Evolutionary conservation across 2,113 vertebrate genomes (phyloP), one percentile per base, ranked within the genome.

Genomic region (Hiodon alosoides): DNA sequence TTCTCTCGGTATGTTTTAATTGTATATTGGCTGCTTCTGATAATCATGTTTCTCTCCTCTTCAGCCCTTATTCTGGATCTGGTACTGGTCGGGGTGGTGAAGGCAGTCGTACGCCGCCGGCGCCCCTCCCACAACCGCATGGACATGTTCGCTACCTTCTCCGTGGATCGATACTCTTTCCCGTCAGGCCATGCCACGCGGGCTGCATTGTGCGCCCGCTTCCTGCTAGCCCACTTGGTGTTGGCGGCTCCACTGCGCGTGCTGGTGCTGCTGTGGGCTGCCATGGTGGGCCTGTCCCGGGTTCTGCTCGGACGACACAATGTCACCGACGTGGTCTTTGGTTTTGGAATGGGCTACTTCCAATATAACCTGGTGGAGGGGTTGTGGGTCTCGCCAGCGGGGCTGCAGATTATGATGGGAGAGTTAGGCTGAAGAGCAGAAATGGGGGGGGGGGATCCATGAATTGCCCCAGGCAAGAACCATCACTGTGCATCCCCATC

Each of bases 81-180:
- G 13, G 77, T 95, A 79, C 84, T 99, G 79, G 96, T 99, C 31
- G 83, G 79, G 0, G 81, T 90, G 31, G 91, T 98, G 71, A 99
- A 99, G 85, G 94, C 94, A 0, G 80, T 95, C 2, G 95, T 99
- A 72, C 94, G 89, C 71, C 92, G 97, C 48, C 94, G 92, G 0
- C 93, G 97, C 0, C 97, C 97, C 0, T 82, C 92, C 0, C 94
- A 97, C 81, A 99, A 98, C 86, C 95, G 94, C 61, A 98, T 97
- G 96, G 97, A 99, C 89, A 99, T 99, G 97, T 99, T 99, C 6
- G 88, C 94, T 87, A 96, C 96, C 8, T 87, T 97, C 75, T 98
- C 97, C 0, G 96, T 99, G 87, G 97, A 99, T 91, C 91, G 93
- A 82, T 99, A 96, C 80, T 99, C 97, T 76, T 99, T 99, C 77